Conservation (phyloP, 1,140 invertebrate genomes). For the Drosophila nebulosa region DNA sequence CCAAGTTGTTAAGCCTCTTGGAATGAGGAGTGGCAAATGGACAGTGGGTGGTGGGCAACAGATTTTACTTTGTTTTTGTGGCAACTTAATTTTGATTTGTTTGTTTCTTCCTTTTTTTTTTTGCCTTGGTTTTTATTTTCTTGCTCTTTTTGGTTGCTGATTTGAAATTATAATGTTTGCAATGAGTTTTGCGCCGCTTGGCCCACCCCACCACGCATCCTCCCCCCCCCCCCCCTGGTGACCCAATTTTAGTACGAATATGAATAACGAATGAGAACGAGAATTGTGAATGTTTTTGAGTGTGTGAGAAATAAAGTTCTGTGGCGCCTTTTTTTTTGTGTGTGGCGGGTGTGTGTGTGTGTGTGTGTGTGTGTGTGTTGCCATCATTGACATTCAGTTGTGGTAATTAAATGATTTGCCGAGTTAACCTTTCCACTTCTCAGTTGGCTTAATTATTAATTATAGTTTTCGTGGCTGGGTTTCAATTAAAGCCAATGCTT, state of each 20-base stretch:
- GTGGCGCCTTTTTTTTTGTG: background rate
- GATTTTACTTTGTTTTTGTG: conserved; percentile 9
- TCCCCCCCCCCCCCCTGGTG: background rate
- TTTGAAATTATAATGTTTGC: conserved; percentile 2
- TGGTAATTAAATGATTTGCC: background rate
- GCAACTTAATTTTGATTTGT: conserved; percentile 38
- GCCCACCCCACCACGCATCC: background rate
- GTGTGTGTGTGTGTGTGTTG: background rate
- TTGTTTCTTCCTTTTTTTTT: conserved; percentile 19
- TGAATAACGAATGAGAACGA: background rate
- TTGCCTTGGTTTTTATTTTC: background rate
- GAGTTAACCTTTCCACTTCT: background rate
- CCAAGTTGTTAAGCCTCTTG: background rate
- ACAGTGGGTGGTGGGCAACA: background rate
- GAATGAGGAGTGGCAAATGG: background rate
- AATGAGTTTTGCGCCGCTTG: background rate
- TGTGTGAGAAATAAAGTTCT: background rate
- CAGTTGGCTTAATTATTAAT: background rate
- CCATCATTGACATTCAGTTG: background rate
- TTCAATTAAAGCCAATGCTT: background rate
- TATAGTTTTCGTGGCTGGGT: conserved; percentile 1
- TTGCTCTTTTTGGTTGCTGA: conserved; percentile 20
- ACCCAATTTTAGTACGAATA: background rate
- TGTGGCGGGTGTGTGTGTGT: background rate
- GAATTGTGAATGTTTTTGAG: background rate